These are phyloP conservation scores for Rhinophrynus dorsalis DNA, from an alignment of 2,797 vertebrate species.

Conservation along the genomic window DNA sequence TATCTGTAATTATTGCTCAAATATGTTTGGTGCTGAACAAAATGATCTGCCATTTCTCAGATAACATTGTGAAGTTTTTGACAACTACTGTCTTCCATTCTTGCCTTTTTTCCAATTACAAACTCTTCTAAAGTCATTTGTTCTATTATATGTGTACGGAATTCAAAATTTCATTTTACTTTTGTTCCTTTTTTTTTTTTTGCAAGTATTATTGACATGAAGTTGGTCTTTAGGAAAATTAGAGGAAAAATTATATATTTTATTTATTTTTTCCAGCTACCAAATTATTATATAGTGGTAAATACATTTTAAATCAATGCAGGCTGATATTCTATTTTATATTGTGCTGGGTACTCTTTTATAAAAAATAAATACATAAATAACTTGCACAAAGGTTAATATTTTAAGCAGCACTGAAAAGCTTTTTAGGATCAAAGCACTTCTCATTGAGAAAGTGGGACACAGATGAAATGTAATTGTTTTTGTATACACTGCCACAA, in stretches of 20 bases:
- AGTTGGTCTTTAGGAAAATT: conserved; percentile 21
- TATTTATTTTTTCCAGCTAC: too few relatives aligned
- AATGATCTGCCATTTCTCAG: conserved; percentile 5
- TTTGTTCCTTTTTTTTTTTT: conserved; percentile 24
- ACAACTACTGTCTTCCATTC: conserved; percentile 13
- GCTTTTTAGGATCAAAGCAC: too few relatives aligned
- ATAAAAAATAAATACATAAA: too few relatives aligned
- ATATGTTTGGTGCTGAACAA: not conserved
- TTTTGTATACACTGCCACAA: too few relatives aligned
- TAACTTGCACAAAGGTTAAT: too few relatives aligned
- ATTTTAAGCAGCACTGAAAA: too few relatives aligned
- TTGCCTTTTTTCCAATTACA: conserved; percentile 38
- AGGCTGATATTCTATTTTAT: too few relatives aligned
- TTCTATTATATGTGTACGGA: conserved; percentile 16
- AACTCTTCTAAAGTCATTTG: not conserved
- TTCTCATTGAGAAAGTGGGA: too few relatives aligned
- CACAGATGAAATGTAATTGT: too few relatives aligned
- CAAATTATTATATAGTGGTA: too few relatives aligned
- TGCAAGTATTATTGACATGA: conserved; percentile 13
- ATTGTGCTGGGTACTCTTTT: too few relatives aligned
- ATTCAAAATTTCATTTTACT: conserved; percentile 30
- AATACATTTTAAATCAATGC: too few relatives aligned
- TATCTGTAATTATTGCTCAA: not conserved
- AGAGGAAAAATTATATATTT: not conserved
- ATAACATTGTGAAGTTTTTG: conserved; percentile 30